phyloP scores from a whole-genome alignment of 2,888 invertebrate species.

The Cheilosia vernalis region DNA sequence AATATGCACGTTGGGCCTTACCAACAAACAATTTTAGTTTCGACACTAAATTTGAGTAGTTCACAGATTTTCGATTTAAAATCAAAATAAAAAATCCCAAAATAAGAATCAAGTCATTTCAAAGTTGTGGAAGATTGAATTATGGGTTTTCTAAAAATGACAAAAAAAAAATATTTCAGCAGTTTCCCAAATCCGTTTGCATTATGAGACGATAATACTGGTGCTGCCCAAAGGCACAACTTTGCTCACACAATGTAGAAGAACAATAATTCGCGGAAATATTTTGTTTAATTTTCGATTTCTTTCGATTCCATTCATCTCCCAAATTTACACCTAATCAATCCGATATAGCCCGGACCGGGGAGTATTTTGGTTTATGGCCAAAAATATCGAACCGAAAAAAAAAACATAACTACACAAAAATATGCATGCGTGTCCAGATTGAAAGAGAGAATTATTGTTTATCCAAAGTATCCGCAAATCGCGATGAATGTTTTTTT shows the following conservation, averaged over 20 bases:
- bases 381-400: conserved; percentile 40
- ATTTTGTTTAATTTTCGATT: conserved; percentile 22
- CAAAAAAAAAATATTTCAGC: too few relatives aligned
- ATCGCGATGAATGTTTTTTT: conserved; percentile 45
- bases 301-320: conserved; percentile 26
- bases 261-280: conserved; percentile 1
- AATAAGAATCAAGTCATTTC: too few relatives aligned
- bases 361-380: conserved; percentile 40
- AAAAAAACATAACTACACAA: conserved; percentile 5
- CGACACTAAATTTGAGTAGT: too few relatives aligned
- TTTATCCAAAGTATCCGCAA: conserved; percentile 39
- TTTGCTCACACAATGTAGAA: neutral
- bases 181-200: too few relatives aligned
- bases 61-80: too few relatives aligned
- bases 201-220: neutral
- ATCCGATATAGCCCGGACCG: conserved; percentile 29
- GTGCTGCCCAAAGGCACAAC: neutral
- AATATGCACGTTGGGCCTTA: too few relatives aligned
- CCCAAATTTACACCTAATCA: conserved; percentile 60
- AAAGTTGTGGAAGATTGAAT: too few relatives aligned
- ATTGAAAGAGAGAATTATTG: conserved; percentile 25
- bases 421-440: conserved; percentile 6
- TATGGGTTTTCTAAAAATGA: too few relatives aligned
- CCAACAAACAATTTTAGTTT: too few relatives aligned
- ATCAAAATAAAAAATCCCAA: too few relatives aligned